These are phyloP conservation scores for Acanthopagrus latus DNA, from an alignment of 2,797 vertebrate species.

Conservation along the genomic window DNA sequence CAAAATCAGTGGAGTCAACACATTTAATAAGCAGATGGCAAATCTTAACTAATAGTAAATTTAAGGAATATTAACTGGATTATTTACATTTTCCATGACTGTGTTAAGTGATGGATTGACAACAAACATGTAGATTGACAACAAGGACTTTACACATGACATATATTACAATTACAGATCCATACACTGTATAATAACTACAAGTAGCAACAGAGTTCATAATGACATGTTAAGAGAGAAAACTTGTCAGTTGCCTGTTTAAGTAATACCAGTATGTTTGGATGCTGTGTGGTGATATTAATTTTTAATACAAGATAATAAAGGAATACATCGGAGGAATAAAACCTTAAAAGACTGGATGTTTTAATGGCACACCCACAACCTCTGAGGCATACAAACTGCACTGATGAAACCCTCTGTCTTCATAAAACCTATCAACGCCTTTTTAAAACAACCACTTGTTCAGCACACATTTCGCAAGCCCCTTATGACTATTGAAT, in stretches of 20 bases:
- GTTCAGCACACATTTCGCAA: conserved; percentile 14
- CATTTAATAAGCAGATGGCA: neutral
- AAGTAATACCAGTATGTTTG: no score
- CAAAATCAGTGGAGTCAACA: neutral
- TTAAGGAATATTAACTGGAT: neutral
- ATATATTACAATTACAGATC: no score
- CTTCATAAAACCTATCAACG: conserved; percentile 15
- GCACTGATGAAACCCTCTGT: conserved; percentile 3
- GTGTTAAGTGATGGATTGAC: neutral
- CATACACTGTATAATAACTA: no score
- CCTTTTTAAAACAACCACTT: conserved; percentile 44
- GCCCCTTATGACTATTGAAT: conserved; percentile 50
- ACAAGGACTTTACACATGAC: neutral
- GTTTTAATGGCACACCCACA: neutral
- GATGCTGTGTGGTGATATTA: neutral
- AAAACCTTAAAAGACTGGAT: neutral
- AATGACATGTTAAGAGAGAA: neutral
- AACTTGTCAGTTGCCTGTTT: neutral
- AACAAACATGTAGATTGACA: neutral
- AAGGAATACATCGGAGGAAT: neutral
- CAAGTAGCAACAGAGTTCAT: no score
- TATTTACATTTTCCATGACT: neutral
- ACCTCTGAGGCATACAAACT: neutral
- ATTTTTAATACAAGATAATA: no score
- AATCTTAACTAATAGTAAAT: neutral